A percentile compares a stretch with the other conserved stretches of the same genome.
Evolutionary conservation across 2,888 invertebrate genomes (phyloP).

Genomic region (Listrodromus nycthemerus): DNA sequence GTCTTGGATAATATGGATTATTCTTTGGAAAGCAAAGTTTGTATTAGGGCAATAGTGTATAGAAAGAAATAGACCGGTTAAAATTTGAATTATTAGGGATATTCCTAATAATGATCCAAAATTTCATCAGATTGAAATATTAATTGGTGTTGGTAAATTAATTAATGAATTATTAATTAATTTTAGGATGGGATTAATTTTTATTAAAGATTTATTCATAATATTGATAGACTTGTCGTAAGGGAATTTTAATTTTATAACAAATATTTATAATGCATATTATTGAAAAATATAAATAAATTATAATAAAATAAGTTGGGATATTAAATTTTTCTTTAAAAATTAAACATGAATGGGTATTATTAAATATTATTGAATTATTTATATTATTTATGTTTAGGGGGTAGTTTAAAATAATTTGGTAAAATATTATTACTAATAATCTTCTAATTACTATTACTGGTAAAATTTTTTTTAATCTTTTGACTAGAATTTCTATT

Average conservation of each 20-base stretch:
- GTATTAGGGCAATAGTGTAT: constrained; percentile 89
- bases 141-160: constrained; percentile 87
- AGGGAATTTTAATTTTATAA: constrained; percentile 27
- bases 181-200: constrained; percentile 83
- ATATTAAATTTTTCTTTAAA: not conserved
- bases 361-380: not conserved
- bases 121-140: constrained; percentile 89
- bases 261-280: constrained; percentile 81
- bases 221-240: constrained; percentile 49
- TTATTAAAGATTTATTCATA: constrained; percentile 74
- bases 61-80: constrained; percentile 89
- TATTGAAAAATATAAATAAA: constrained; percentile 87
- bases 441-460: constrained; percentile 53
- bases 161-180: constrained; percentile 87
- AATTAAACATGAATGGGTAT: no score
- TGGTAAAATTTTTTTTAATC: constrained; percentile 72
- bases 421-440: constrained; percentile 77
- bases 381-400: constrained; percentile 63
- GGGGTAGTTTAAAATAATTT: constrained; percentile 70
- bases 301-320: constrained; percentile 78
- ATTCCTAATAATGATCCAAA: constrained; percentile 89
- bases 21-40: constrained; percentile 88
- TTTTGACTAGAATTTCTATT: constrained; percentile 73
- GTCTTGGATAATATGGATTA: constrained; percentile 90
- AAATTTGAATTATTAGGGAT: constrained; percentile 88